Conservation (phyloP, 2,113 vertebrate species). For the Psittacara wagleri region DNA sequence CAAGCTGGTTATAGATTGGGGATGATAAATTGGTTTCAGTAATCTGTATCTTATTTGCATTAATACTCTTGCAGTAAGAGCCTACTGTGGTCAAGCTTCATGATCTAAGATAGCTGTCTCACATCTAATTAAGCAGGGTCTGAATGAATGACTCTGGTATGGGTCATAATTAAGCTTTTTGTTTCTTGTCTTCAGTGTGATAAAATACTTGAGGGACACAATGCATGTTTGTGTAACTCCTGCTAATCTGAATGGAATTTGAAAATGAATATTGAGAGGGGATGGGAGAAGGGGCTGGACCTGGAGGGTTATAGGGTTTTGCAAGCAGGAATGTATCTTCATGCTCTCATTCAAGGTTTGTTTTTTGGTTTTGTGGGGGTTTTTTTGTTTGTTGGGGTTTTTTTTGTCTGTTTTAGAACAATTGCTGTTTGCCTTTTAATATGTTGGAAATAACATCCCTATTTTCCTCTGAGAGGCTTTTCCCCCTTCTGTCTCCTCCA, state of each 20-base stretch:
- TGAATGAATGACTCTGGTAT: conserved; percentile 3
- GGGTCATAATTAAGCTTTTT: conserved; percentile 43
- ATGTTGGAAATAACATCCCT: neutral
- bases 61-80: neutral
- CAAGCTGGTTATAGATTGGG: conserved; percentile 10
- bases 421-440: neutral
- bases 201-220: conserved; percentile 17
- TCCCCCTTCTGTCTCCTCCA: neutral
- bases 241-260: neutral
- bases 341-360: neutral
- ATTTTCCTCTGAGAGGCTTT: conserved; percentile 14
- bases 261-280: neutral
- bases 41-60: conserved; percentile 27
- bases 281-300: neutral
- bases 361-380: no score
- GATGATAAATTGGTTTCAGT: neutral
- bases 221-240: neutral
- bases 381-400: neutral
- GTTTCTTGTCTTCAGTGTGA: conserved; percentile 8
- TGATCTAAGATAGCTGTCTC: conserved; percentile 16
- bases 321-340: neutral
- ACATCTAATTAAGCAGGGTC: conserved; percentile 2
- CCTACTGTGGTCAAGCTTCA: neutral
- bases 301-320: neutral
- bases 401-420: neutral